These are phyloP conservation scores for Echiichthys vipera DNA, from an alignment of 2,797 vertebrate species.

Conservation along the genomic window DNA sequence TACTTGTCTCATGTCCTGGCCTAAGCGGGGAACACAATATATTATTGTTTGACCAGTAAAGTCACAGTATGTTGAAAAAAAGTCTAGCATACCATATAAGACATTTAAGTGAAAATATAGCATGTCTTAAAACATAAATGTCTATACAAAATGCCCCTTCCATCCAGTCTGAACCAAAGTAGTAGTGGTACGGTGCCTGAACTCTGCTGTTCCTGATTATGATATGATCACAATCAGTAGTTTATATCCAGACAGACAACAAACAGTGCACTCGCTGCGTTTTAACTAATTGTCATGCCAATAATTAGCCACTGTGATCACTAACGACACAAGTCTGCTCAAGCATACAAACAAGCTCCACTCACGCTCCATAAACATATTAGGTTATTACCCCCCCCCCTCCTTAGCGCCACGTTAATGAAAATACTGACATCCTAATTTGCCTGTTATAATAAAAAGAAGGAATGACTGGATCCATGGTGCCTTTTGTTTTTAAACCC, in stretches of 20 bases:
- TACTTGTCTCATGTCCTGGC: too few relatives aligned
- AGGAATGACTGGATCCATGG: not conserved
- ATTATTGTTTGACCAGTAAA: too few relatives aligned
- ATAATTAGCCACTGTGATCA: conserved; percentile 39
- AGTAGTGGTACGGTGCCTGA: not conserved
- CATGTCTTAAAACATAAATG: too few relatives aligned
- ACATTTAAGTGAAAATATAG: too few relatives aligned
- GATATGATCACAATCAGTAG: not conserved
- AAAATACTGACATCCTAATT: conserved; percentile 38
- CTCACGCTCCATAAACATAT: conserved; percentile 30
- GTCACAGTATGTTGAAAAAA: too few relatives aligned
- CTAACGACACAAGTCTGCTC: conserved; percentile 33
- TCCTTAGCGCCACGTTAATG: conserved; percentile 12
- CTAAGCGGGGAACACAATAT: too few relatives aligned
- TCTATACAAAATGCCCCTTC: not conserved
- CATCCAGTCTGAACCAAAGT: not conserved
- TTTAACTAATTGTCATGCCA: conserved; percentile 16
- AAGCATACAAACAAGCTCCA: conserved; percentile 36
- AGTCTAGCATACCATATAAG: too few relatives aligned
- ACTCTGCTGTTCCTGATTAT: not conserved
- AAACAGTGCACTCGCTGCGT: not conserved
- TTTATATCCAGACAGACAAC: not conserved
- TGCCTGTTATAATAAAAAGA: conserved; percentile 39
- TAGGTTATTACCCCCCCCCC: conserved; percentile 8
- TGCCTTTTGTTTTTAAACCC: conserved; percentile 11